Evolutionary conservation across 2,888 invertebrate genomes (phyloP), one percentile per base, ranked within the genome.

Genomic region (Trachelus stipa): DNA sequence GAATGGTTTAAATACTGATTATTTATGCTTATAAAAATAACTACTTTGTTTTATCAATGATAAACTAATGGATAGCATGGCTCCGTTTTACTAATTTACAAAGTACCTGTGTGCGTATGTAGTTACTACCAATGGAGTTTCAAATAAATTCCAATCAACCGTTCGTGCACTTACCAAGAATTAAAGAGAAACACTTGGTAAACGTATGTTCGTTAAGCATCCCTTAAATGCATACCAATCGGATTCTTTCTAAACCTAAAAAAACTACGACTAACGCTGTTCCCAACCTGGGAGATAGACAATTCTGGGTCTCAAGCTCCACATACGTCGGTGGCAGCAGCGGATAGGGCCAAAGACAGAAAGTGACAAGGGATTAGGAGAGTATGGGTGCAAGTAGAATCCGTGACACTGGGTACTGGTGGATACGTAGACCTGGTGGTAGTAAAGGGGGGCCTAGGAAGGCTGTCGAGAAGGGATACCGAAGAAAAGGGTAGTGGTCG

Each of bases 401-500:
- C 23, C 23, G 23, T 56, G 56, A 23, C 56, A 56, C 23, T 56
- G 23, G 56, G 56, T 56, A 23, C 56, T 56, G 56, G 56, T 56
- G 56, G 56, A 56, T 56, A 56, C 56, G 23, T 56, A 23, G 56
- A 56, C 56, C 23, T 23, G 56, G 56, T 56, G 56, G 23, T 56
- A 56, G 56, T 23, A 9, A 56, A 15, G 15, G 37, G 30, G 56
- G 31, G 31, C 31, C 71, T 31, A 34, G 71, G 71, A 33, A 23
- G 33, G 23, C 34, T 76, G 56, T 69, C 77, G 76, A 71, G 77
- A 77, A 78, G 77, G 80, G 80, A 79, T 73, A 79, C 79, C 80
- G 81, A 81, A 83, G 84, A 81, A 85, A 81, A 81, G 84, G 86
- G 83, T 85, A 84, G 87, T 84, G 71, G 71, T 71, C 74, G 34